Conservation (phyloP, 1,140 invertebrate genomes). For the Drosophila biarmipes region DNA sequence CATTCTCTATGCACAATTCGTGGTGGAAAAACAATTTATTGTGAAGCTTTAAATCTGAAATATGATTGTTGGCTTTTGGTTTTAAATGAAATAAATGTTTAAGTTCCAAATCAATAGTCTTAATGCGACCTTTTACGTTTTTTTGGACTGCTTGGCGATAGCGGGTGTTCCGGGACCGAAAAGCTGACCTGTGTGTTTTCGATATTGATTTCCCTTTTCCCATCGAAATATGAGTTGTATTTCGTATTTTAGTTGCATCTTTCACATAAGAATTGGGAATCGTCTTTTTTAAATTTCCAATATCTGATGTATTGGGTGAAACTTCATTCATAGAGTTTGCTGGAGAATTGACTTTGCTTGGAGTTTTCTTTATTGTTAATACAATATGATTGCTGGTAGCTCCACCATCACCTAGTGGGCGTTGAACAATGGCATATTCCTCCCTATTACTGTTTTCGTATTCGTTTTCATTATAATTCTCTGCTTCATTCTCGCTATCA, state of each 20-base stretch:
- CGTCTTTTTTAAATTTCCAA: background rate
- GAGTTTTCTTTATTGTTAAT: constrained; percentile 80
- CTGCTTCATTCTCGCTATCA: constrained; percentile 36
- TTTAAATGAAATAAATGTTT: constrained; percentile 53
- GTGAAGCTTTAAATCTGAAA: constrained; percentile 42
- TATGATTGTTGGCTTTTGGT: background rate
- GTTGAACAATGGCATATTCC: constrained; percentile 66
- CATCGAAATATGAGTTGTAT: background rate
- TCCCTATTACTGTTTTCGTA: constrained; percentile 43
- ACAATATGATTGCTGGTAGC: constrained; percentile 66
- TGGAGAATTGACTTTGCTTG: constrained; percentile 74
- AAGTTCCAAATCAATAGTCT: constrained; percentile 47
- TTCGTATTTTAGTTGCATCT: background rate
- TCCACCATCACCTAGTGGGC: constrained; percentile 4
- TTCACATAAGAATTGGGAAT: background rate
- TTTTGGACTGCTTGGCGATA: constrained; percentile 14
- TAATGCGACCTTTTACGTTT: background rate
- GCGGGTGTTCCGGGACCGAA: background rate
- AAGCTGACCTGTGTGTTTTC: background rate
- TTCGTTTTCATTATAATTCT: constrained; percentile 36
- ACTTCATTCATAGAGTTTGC: constrained; percentile 42
- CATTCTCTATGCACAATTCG: constrained; percentile 45
- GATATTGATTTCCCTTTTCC: background rate
- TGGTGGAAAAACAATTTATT: constrained; percentile 65
- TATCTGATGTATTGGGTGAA: constrained; percentile 38